phyloP scores from a whole-genome alignment of 2,113 vertebrate species.

The Xyliphius kryptos region DNA sequence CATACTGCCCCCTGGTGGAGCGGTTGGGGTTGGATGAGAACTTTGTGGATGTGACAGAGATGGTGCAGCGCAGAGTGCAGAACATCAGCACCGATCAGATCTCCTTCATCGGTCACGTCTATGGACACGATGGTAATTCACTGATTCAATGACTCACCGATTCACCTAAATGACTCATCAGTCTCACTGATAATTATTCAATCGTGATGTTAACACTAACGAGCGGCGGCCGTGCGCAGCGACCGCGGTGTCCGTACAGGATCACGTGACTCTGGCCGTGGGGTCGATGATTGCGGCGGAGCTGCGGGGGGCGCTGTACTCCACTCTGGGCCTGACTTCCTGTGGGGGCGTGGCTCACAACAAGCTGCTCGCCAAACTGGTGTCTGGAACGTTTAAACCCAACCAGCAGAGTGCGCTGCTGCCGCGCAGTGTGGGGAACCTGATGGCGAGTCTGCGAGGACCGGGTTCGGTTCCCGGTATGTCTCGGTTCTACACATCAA shows the following conservation, averaged over 20 bases:
- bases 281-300: slow-evolving; percentile 79
- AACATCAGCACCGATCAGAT: slow-evolving; percentile 31
- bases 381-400: slow-evolving; percentile 79
- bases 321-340: slow-evolving; percentile 72
- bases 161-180: too few relatives aligned
- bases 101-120: slow-evolving; percentile 71
- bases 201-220: too few relatives aligned
- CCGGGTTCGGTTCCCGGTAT: slow-evolving; percentile 75
- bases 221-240: slow-evolving; percentile 11
- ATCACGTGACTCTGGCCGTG: slow-evolving; percentile 58
- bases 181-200: neutral
- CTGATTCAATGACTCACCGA: too few relatives aligned
- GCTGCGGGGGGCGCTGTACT: slow-evolving; percentile 63
- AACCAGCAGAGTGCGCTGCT: slow-evolving; percentile 84
- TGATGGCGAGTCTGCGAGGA: slow-evolving; percentile 62
- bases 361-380: slow-evolving; percentile 82
- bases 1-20: slow-evolving; percentile 78
- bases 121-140: slow-evolving; percentile 59
- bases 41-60: slow-evolving; percentile 79
- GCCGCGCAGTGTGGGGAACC: slow-evolving; percentile 63
- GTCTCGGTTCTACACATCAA: too few relatives aligned
- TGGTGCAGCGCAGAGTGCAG: slow-evolving; percentile 67
- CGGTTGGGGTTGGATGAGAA: slow-evolving; percentile 89
- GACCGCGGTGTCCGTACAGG: slow-evolving; percentile 54
- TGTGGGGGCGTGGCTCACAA: slow-evolving; percentile 79